Conservation (phyloP, 2,888 invertebrate species). For the Caenorhabditis sp. region DNA sequence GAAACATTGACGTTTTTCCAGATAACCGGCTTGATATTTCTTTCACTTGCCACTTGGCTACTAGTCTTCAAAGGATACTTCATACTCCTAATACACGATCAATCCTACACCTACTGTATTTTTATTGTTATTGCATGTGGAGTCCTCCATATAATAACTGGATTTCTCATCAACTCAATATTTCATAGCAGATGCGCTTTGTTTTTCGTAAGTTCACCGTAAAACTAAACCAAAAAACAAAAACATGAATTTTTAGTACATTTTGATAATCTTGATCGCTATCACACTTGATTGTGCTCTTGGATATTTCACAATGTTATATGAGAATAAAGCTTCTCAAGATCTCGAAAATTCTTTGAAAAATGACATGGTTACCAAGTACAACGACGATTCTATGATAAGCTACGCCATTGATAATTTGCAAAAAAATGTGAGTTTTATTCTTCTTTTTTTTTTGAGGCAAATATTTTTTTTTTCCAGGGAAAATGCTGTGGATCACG, state of each 20-base stretch:
- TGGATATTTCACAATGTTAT: slow-evolving; percentile 23
- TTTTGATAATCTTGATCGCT: slow-evolving; percentile 13
- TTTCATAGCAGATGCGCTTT: slow-evolving; percentile 18
- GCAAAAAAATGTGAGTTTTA: slow-evolving; percentile 7
- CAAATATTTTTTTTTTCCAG: not conserved
- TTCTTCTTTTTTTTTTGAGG: not conserved
- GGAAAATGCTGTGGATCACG: slow-evolving; percentile 47
- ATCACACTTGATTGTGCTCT: slow-evolving; percentile 22
- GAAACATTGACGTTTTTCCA: not conserved
- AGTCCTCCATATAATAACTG: slow-evolving; percentile 20
- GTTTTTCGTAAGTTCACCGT: slow-evolving; percentile 20
- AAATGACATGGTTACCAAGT: slow-evolving; percentile 19
- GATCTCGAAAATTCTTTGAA: slow-evolving; percentile 18
- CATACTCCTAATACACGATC: slow-evolving; percentile 37
- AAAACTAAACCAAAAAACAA: not conserved
- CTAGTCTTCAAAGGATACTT: slow-evolving; percentile 29
- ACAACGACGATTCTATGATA: slow-evolving; percentile 6
- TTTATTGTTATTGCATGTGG: slow-evolving; percentile 31
- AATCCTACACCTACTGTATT: slow-evolving; percentile 32
- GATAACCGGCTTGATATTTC: slow-evolving; percentile 38
- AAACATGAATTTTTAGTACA: slow-evolving; percentile 10
- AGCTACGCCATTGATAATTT: slow-evolving; percentile 20
- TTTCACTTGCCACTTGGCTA: slow-evolving; percentile 28
- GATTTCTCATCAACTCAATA: slow-evolving; percentile 23
- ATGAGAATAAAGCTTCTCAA: slow-evolving; percentile 14